These are phyloP conservation scores for Gadus chalcogrammus DNA, from an alignment of 2,113 vertebrate genomes.

Conservation along the genomic window DNA sequence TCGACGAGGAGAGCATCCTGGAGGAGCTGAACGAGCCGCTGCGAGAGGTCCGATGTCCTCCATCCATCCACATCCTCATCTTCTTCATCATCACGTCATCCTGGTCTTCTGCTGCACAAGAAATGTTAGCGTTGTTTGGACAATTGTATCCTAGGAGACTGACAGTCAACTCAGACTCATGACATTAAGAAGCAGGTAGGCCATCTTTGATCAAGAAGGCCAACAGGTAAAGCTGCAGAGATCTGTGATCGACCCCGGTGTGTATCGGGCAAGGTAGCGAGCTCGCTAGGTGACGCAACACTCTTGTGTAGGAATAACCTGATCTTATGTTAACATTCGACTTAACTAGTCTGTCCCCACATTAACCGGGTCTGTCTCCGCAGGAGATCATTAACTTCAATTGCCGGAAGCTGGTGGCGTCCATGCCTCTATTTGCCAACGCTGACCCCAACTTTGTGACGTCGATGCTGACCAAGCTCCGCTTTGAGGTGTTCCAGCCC, in stretches of 20 bases:
- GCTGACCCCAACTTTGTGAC: constrained; percentile 98
- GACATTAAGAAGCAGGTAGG: too few relatives aligned
- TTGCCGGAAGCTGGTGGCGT: constrained; percentile 94
- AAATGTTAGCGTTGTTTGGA: too few relatives aligned
- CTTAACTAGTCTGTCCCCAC: background rate
- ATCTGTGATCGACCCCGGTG: too few relatives aligned
- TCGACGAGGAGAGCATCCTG: constrained; percentile 96
- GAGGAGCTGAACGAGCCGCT: constrained; percentile 94
- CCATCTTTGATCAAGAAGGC: too few relatives aligned
- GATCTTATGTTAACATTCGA: too few relatives aligned
- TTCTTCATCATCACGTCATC: constrained; percentile 5
- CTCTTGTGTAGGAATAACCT: too few relatives aligned
- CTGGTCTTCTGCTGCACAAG: background rate
- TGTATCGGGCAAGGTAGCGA: too few relatives aligned
- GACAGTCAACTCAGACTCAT: too few relatives aligned
- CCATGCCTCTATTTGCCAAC: constrained; percentile 96
- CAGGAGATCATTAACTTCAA: constrained; percentile 99
- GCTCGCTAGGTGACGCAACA: too few relatives aligned
- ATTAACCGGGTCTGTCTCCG: constrained; percentile 4
- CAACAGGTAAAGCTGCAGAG: too few relatives aligned
- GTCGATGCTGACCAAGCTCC: constrained; percentile 94
- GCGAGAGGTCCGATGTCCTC: constrained; percentile 80
- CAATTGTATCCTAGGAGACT: too few relatives aligned
- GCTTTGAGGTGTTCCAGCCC: constrained; percentile 95
- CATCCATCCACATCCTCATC: background rate